These are phyloP conservation scores for Mormyrus lacerda DNA, from an alignment of 2,113 vertebrate genomes.

Conservation along the genomic window DNA sequence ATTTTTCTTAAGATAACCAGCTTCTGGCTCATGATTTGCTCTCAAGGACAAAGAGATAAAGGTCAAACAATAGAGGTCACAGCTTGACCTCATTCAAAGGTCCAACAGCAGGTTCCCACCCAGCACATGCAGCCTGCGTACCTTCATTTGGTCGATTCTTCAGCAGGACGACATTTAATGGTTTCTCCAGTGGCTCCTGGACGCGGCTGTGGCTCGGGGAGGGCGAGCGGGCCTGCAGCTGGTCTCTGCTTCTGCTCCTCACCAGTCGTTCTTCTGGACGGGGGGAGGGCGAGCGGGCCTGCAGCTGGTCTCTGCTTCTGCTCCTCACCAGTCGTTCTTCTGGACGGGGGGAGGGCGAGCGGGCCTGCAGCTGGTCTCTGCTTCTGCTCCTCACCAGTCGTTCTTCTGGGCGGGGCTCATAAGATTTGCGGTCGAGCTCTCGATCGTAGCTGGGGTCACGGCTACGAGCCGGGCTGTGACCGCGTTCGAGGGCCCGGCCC, in stretches of 20 bases:
- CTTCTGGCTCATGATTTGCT: neutral
- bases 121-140: conserved; percentile 33
- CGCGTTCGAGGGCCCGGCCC: conserved; percentile 65
- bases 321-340: conserved; percentile 47
- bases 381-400: conserved; percentile 57
- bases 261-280: conserved; percentile 36
- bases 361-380: conserved; percentile 58
- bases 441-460: conserved; percentile 47
- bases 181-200: conserved; percentile 61
- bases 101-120: neutral
- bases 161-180: conserved; percentile 73
- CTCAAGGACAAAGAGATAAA: neutral
- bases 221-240: conserved; percentile 42
- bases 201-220: conserved; percentile 42
- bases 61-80: neutral
- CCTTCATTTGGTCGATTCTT: conserved; percentile 88
- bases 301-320: conserved; percentile 66
- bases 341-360: conserved; percentile 38
- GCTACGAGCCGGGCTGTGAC: conserved; percentile 47
- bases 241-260: conserved; percentile 68
- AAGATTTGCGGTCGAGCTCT: conserved; percentile 18
- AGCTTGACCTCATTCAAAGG: neutral
- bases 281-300: conserved; percentile 44
- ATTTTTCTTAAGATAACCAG: neutral
- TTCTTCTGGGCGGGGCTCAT: conserved; percentile 39